These are phyloP conservation scores for Saccostrea cuccullata DNA, from an alignment of 1,140 invertebrate genomes.

Conservation along the genomic window DNA sequence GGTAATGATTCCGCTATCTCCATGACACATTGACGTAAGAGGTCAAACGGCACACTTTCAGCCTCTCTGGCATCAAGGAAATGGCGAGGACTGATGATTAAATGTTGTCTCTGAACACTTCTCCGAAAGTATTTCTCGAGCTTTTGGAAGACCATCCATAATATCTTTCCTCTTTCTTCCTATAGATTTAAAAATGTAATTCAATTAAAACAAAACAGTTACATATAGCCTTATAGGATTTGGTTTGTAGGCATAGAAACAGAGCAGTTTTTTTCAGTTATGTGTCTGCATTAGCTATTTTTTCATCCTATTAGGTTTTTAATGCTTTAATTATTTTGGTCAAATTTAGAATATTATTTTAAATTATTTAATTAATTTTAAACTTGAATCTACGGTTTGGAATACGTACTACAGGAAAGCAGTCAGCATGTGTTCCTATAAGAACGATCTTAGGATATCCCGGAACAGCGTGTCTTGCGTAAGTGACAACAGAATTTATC, in stretches of 20 bases:
- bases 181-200: background rate
- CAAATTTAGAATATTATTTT: too few species aligned
- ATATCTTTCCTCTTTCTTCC: background rate
- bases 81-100: constrained; percentile 1
- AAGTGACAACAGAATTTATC: constrained; percentile 40
- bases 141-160: constrained; percentile 30
- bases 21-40: constrained; percentile 22
- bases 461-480: background rate
- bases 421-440: constrained; percentile 42
- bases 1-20: constrained; percentile 28
- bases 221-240: too few species aligned
- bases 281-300: too few species aligned
- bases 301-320: too few species aligned
- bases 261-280: too few species aligned
- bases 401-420: constrained; percentile 17
- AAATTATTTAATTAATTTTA: too few species aligned
- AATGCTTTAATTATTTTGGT: too few species aligned
- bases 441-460: constrained; percentile 46
- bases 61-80: constrained; percentile 20
- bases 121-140: constrained; percentile 17
- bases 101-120: constrained; percentile 15
- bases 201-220: too few species aligned
- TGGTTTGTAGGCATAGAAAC: too few species aligned
- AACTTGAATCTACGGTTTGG: background rate
- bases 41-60: constrained; percentile 16